phyloP scores from a whole-genome alignment of 2,888 invertebrate species.

The Drosophila niveifrons region DNA sequence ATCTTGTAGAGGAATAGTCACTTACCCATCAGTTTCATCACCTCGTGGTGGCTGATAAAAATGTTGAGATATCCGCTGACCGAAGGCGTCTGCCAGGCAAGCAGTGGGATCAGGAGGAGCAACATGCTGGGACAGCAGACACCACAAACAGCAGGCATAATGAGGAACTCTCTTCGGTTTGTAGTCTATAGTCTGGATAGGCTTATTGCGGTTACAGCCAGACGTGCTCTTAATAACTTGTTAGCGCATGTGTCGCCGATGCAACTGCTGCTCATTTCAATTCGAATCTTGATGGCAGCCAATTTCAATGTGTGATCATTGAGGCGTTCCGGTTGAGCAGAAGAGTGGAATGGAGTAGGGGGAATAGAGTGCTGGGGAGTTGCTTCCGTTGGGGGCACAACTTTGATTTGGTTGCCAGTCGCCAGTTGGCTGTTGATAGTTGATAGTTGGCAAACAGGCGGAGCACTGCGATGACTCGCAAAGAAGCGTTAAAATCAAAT shows the following conservation, averaged over 20 bases:
- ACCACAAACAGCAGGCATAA: slow-evolving; percentile 29
- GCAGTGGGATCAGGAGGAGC: slow-evolving; percentile 70
- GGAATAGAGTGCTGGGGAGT: slow-evolving; percentile 20
- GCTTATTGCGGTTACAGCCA: slow-evolving; percentile 20
- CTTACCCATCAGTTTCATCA: slow-evolving; percentile 92
- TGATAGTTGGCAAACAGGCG: slow-evolving; percentile 33
- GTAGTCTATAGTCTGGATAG: slow-evolving; percentile 6
- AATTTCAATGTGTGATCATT: slow-evolving; percentile 62
- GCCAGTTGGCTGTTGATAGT: slow-evolving; percentile 17
- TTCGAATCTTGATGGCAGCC: slow-evolving; percentile 49
- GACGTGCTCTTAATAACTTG: slow-evolving; percentile 59
- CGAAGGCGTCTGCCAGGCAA: slow-evolving; percentile 83
- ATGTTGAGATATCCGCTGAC: slow-evolving; percentile 91
- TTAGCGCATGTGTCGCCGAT: slow-evolving; percentile 61
- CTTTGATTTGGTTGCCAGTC: slow-evolving; percentile 35
- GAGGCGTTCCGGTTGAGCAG: slow-evolving; percentile 13
- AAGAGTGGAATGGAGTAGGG: not conserved
- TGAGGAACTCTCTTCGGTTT: slow-evolving; percentile 8
- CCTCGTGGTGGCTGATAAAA: slow-evolving; percentile 92
- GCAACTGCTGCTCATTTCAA: slow-evolving; percentile 54
- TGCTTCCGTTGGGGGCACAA: slow-evolving; percentile 27
- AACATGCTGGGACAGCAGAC: slow-evolving; percentile 36
- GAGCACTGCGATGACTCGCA: slow-evolving; percentile 5
- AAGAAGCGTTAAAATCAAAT: slow-evolving; percentile 71
- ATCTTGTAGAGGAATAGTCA: slow-evolving; percentile 41